Conservation (phyloP, 2,113 vertebrate species). For the Phainopepla nitens region DNA sequence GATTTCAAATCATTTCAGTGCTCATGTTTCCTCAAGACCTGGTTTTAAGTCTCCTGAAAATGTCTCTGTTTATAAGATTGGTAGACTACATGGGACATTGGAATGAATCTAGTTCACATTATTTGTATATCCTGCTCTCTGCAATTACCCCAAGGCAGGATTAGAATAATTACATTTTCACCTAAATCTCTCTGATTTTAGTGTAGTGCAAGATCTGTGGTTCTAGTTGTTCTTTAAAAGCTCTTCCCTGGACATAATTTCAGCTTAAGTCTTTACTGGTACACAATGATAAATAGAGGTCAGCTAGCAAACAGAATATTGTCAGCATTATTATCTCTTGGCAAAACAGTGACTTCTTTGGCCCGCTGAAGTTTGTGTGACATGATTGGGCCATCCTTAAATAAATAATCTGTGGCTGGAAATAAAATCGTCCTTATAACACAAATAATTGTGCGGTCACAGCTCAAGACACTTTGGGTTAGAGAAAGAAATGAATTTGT, state of each 20-base stretch:
- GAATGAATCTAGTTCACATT: not conserved
- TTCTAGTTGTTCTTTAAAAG: not conserved
- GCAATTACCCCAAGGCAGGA: not conserved
- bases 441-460: not conserved
- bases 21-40: not conserved
- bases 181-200: not conserved
- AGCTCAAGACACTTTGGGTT: not conserved
- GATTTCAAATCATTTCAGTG: not conserved
- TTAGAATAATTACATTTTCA: not conserved
- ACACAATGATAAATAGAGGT: constrained; percentile 48
- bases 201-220: not conserved
- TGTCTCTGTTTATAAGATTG: accelerated
- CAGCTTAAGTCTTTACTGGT: not conserved
- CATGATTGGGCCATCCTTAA: constrained; percentile 63
- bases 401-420: constrained; percentile 73
- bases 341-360: constrained; percentile 26
- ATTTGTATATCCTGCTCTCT: not conserved
- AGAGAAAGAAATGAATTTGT: constrained; percentile 33
- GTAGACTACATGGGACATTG: not conserved
- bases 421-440: constrained; percentile 25
- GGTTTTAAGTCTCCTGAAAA: not conserved
- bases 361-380: constrained; percentile 20
- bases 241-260: not conserved
- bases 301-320: constrained; percentile 42
- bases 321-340: constrained; percentile 52